Conservation (phyloP, 2,888 invertebrate genomes). For the Caenorhabditis drosophilae region DNA sequence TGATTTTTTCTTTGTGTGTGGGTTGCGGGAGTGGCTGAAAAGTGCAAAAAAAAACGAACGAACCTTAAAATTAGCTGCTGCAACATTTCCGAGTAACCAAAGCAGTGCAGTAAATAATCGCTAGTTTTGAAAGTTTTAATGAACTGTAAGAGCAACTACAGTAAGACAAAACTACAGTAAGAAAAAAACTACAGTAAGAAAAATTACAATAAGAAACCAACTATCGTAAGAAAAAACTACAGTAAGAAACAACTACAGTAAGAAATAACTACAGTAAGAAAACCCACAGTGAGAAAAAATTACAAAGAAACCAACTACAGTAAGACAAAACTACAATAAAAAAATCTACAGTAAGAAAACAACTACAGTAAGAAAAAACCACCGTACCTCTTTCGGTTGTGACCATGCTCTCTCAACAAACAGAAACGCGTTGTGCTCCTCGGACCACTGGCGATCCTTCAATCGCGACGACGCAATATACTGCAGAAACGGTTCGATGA, state of each 20-base stretch:
- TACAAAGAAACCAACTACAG: too few species aligned
- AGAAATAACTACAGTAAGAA: too few species aligned
- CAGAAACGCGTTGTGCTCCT: constrained; percentile 52
- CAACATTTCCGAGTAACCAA: constrained; percentile 55
- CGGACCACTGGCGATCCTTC: constrained; percentile 47
- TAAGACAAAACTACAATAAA: constrained; percentile 1
- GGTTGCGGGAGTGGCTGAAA: too few species aligned
- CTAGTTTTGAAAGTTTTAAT: constrained; percentile 55
- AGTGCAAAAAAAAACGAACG: too few species aligned
- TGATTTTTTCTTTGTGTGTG: too few species aligned
- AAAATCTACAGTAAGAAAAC: not conserved
- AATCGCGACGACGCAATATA: constrained; percentile 50
- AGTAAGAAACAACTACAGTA: too few species aligned
- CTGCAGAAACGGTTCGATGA: constrained; percentile 38
- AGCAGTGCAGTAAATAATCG: constrained; percentile 54
- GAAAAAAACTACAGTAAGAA: too few species aligned
- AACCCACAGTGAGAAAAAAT: too few species aligned
- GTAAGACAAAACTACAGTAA: constrained; percentile 3
- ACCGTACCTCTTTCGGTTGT: constrained; percentile 51
- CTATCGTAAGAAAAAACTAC: not conserved
- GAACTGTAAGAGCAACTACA: too few species aligned
- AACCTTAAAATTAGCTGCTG: constrained; percentile 52
- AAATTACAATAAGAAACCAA: not conserved
- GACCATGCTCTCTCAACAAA: constrained; percentile 57
- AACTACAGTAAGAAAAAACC: not conserved